These are phyloP conservation scores for Periophthalmodon schlosseri DNA, from an alignment of 2,113 vertebrate genomes.

Conservation along the genomic window DNA sequence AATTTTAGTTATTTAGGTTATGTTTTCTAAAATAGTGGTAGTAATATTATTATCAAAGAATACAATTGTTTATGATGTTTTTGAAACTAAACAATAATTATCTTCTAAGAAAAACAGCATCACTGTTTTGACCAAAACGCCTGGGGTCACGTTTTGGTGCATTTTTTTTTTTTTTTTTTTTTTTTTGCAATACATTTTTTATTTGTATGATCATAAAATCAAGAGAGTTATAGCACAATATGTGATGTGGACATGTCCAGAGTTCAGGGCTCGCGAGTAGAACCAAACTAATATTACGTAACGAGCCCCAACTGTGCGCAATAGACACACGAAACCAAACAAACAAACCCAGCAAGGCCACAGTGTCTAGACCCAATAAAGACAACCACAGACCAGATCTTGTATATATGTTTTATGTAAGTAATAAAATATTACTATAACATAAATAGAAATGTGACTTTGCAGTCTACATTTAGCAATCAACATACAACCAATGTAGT, in stretches of 20 bases:
- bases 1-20: background rate
- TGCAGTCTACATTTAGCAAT: constrained; percentile 95
- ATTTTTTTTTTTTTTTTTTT: constrained; percentile 49
- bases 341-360: constrained; percentile 47
- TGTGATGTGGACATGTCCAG: constrained; percentile 38
- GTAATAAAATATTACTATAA: constrained; percentile 99
- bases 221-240: too few species aligned
- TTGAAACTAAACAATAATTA: background rate
- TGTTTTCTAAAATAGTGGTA: background rate
- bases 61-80: background rate
- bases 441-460: constrained; percentile 99
- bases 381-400: constrained; percentile 93
- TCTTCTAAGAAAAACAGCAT: background rate
- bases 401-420: constrained; percentile 99
- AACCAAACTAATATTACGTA: constrained; percentile 65
- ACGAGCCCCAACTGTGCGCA: constrained; percentile 49
- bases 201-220: too few species aligned
- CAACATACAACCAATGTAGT: constrained; percentile 92
- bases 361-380: constrained; percentile 75
- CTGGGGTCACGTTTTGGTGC: constrained; percentile 69
- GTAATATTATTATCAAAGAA: background rate
- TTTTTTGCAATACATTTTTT: too few species aligned
- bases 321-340: constrained; percentile 43
- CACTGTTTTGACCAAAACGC: constrained; percentile 60
- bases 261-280: constrained; percentile 54